Conservation (phyloP, 2,113 vertebrate genomes). For the Psilopsiagon aymara region DNA sequence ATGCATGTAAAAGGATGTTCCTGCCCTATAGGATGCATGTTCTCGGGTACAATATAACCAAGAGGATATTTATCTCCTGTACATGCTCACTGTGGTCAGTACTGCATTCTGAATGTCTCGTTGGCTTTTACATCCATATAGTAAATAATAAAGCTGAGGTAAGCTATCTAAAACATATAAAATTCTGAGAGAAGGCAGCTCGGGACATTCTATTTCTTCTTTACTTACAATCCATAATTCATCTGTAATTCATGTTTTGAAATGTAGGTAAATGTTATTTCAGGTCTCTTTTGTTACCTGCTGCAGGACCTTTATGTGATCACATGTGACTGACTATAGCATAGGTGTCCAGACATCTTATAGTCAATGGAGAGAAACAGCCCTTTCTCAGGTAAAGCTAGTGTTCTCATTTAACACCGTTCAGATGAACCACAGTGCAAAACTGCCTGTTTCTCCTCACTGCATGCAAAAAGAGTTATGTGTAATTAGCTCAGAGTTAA, state of each 20-base stretch:
- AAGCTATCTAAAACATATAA: neutral
- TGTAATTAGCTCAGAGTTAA: neutral
- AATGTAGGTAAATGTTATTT: neutral
- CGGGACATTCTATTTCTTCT: neutral
- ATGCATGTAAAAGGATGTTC: neutral
- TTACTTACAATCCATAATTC: neutral
- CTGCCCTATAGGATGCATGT: rapidly evolving
- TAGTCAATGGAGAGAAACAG: neutral
- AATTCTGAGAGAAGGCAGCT: neutral
- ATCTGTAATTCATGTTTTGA: neutral
- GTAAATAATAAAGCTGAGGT: neutral
- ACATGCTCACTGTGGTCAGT: neutral
- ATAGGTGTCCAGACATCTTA: neutral
- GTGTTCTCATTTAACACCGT: neutral
- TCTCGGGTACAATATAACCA: neutral
- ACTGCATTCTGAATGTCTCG: neutral
- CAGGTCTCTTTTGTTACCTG: neutral
- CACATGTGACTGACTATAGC: neutral
- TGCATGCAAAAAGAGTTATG: neutral
- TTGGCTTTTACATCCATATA: neutral
- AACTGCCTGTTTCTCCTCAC: neutral
- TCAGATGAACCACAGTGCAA: neutral
- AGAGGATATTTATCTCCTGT: neutral
- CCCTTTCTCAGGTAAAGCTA: neutral
- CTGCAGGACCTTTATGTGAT: neutral